Percentiles rank a stretch among this genome's conserved stretches.
Conservation (phyloP, 2,797 vertebrate species). For the Hydrolagus colliei region DNA sequence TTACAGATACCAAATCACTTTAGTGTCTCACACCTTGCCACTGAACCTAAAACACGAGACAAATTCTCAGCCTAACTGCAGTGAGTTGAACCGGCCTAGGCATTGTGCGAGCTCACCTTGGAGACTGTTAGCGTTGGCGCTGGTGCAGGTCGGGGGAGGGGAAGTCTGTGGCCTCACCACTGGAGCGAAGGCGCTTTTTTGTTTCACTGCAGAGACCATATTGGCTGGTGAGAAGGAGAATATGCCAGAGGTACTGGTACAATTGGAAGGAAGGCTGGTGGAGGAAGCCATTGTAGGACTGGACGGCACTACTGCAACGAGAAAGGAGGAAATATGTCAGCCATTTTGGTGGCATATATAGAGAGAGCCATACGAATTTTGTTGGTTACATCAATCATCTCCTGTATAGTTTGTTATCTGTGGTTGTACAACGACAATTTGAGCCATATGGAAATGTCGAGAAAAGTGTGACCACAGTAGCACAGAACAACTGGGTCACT, state of each 20-base stretch:
- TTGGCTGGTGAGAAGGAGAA: conserved; percentile 98
- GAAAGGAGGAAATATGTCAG: conserved; percentile 35
- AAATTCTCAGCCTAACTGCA: not conserved
- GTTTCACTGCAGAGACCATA: conserved; percentile 97
- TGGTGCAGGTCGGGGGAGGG: conserved; percentile 90
- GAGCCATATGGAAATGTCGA: conserved; percentile 10
- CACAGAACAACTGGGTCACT: conserved; percentile 8
- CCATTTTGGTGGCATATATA: conserved; percentile 35
- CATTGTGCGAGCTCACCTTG: conserved; percentile 69
- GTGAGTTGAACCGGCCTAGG: not conserved
- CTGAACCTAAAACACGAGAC: not conserved
- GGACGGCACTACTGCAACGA: conserved; percentile 81
- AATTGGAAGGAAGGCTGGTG: conserved; percentile 93
- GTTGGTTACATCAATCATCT: conserved; percentile 22
- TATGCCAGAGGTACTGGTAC: conserved; percentile 91
- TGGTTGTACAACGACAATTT: conserved; percentile 14
- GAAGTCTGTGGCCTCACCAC: conserved; percentile 93
- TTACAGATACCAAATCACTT: not conserved
- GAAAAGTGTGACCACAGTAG: conserved; percentile 19
- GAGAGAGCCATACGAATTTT: conserved; percentile 39
- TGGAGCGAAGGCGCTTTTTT: conserved; percentile 96
- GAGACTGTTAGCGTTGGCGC: conserved; percentile 89
- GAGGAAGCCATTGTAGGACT: conserved; percentile 97
- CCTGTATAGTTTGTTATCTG: conserved; percentile 9
- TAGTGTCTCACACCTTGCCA: not conserved